phyloP scores from a whole-genome alignment of 2,797 vertebrate genomes.

The Rhincodon typus region DNA sequence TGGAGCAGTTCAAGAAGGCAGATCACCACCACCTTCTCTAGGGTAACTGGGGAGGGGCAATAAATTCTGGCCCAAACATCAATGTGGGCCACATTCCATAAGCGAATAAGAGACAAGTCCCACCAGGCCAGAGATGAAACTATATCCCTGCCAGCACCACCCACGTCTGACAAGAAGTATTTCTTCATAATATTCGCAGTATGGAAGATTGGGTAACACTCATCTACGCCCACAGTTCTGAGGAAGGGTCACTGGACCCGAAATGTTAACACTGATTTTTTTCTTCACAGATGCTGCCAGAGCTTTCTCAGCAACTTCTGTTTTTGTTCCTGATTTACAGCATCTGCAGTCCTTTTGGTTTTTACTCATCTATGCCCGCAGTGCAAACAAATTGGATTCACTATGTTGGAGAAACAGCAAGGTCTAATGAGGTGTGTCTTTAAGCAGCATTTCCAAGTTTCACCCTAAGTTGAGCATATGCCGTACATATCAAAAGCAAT shows the following conservation, averaged over 20 bases:
- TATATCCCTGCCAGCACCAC: background rate
- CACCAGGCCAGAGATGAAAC: background rate
- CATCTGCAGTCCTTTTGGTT: too few relatives aligned
- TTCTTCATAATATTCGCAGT: background rate
- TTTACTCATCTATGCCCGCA: too few relatives aligned
- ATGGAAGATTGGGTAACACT: background rate
- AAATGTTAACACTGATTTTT: too few relatives aligned
- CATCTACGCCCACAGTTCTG: background rate
- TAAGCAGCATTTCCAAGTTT: background rate
- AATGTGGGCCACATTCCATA: too few relatives aligned
- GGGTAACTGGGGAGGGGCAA: too few relatives aligned
- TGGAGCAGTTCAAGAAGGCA: too few relatives aligned
- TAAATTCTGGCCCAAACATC: too few relatives aligned
- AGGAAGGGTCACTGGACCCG: too few relatives aligned
- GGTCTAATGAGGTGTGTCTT: background rate
- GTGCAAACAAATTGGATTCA: background rate
- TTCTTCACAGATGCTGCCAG: too few relatives aligned
- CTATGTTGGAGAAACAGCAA: background rate
- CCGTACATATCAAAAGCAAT: background rate
- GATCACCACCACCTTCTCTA: too few relatives aligned
- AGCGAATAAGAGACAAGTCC: background rate
- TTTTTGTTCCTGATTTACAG: too few relatives aligned
- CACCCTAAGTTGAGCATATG: background rate
- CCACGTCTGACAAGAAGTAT: background rate
- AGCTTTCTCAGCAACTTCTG: too few relatives aligned